Evolutionary conservation across 2,113 vertebrate genomes (phyloP), one percentile per base, ranked within the genome.

Genomic region (Callithrix jacchus): DNA sequence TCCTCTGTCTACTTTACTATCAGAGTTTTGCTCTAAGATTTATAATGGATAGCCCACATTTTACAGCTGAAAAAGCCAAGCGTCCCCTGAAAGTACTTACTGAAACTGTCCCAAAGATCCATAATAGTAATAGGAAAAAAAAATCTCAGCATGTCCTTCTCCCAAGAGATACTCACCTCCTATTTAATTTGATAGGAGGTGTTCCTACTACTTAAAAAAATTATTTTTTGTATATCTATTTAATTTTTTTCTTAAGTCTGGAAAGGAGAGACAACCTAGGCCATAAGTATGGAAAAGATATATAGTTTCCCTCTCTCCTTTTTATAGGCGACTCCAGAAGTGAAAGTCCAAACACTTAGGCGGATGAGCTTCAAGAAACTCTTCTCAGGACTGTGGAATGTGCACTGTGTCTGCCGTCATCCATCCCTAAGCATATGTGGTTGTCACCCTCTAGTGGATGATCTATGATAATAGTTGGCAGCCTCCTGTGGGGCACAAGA

Each of bases 401-500:
- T 96, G 83, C 76, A 83, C 66, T 13, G 89, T 89, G 89, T 91
- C 89, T 83, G 11, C 32, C 64, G 76, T 64, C 94, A 87, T 93
- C 79, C 74, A 77, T 35, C 87, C 93, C 45, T 74, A 97, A 97
- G 95, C 70, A 82, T 94, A 96, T 97, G 98, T 94, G 93, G 84
- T 61, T 97, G 97, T 98, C 98, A 97, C 98, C 98, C 98, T 97
- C 98, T 98, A 98, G 98, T 97, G 98, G 98, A 97, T 97, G 93
- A 93, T 97, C 80, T 87, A 93, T 92, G 94, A 97, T 89, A 98
- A 91, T 18, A 84, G 87, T 91, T 95, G 95, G 83, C 95, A 81
- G 90, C 83, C 91, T 97, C 86, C 86, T 37, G n/a, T 92, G 86
- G 97, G 94, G 94, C 80, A 93, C 83, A 87, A 93, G 76, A 83